phyloP scores from a whole-genome alignment of 2,888 invertebrate genomes.

The Agriopis leucophaearia region DNA sequence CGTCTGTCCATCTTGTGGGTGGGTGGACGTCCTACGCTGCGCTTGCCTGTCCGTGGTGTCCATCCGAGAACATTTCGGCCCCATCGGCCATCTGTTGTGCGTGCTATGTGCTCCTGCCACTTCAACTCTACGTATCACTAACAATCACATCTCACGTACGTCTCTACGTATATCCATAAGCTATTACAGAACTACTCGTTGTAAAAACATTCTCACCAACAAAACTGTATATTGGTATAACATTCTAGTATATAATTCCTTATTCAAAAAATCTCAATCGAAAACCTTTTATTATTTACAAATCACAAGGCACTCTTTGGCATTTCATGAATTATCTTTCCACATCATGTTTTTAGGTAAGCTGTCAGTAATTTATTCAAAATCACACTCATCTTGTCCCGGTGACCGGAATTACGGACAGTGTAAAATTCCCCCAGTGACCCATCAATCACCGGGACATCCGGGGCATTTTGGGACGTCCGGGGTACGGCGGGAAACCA shows the following conservation, averaged over 20 bases:
- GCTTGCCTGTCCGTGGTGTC: too few species aligned
- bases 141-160: too few species aligned
- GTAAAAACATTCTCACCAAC: too few species aligned
- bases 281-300: not conserved
- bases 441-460: constrained; percentile 29
- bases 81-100: too few species aligned
- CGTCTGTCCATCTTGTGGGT: too few species aligned
- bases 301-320: not conserved
- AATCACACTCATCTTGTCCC: constrained; percentile 17
- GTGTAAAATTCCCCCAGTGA: constrained; percentile 29
- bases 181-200: too few species aligned
- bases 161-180: too few species aligned
- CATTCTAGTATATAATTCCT: not conserved
- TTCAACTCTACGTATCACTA: too few species aligned
- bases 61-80: too few species aligned
- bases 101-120: too few species aligned
- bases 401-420: constrained; percentile 12
- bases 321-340: not conserved
- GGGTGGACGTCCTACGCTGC: too few species aligned
- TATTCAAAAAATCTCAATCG: not conserved
- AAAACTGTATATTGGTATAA: not conserved
- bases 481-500: constrained; percentile 8
- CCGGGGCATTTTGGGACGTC: constrained; percentile 10
- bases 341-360: constrained; percentile 12
- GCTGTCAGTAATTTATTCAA: constrained; percentile 24